Base-by-base conservation (phyloP, 2,888 invertebrate species). In the Chromoteleia sp. region DNA sequence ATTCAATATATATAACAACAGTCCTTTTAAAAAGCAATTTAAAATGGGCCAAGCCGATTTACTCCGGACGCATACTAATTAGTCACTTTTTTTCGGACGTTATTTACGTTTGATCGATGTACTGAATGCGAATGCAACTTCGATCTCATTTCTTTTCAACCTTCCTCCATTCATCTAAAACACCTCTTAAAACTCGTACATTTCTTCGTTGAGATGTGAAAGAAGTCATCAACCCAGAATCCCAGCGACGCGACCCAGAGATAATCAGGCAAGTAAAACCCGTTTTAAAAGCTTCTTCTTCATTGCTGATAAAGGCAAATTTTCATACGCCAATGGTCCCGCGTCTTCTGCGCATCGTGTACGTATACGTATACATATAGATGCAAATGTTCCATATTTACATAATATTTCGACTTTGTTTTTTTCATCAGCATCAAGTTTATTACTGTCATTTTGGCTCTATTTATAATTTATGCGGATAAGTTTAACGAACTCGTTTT, bases 21-120 rank as follows among this genome's bases (percentile, higher is more conserved):
- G 39, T 52, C 33, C 41, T 65, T 77, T 70, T 65, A 56, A 71
- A 81, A 52, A 71, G 52, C 54, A 75, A 63, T 84, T 63, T 73
- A 59, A 85, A 83, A 83, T 83, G 83, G 83, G 83, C 78, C 81
- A 84, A 75, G 79, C 56, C 70, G 39, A 30, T 45, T 61, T 77
- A 81, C 77, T 56, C 56, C 65, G 63, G 76, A 54, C 41, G 84
- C 79, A 84, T 84, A 83, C 80, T 71, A 84, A 85, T 68, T 25
- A 36, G 52, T 19, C 45, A 33, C 21, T 68, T 61, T 52, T n/a
- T 59, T 61, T 54, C 8, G 8, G 50, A 6, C n/a, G 48, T 68
- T 39, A 68, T 68, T 67, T 63, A 30, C 33, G 19, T 15, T 33
- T 36, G 29, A 45, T 45, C 14, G 21, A 2, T 21, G 58, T 17